Base-by-base conservation (phyloP, 1,140 invertebrate species). In the Musca vetustissima region DNA sequence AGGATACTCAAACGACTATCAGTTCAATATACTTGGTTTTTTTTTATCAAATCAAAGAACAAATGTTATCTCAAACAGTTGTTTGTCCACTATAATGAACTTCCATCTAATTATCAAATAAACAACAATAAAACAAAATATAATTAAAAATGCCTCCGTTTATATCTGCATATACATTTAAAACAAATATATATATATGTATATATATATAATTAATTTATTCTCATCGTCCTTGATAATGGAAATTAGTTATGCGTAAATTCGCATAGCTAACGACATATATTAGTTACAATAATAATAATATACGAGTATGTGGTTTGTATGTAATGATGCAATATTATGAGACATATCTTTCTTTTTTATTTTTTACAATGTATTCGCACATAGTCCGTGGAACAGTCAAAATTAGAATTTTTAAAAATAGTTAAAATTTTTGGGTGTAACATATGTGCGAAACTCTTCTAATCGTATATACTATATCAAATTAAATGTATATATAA, bases 391-490 rank as follows among this genome's bases (percentile, higher is more conserved):
- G 6, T 59, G n/a, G 13, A 1, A 59, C 6, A 25, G 22, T 24
- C 13, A 22, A 47, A 22, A 47, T 52, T 22, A 2, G 9, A 52
- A 17, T 52, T 19, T 52, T 67, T 71, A 55, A 64, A 19, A 50
- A 66, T 50, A 70, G n/a, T 52, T 43, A 17, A 4, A 24, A 68
- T 72, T 74, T 77, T 77, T 77, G 77, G 77, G 77, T 79, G 77
- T 79, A 79, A 79, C 77, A 74, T 65, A 71, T 76, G 71, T 78
- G 77, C 77, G 74, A 73, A 73, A 36, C 19, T 49, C 48, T 14
- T n/a, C 15, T n/a, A 32, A 59, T n/a, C 32, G n/a, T 59, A 19
- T 11, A 61, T 36, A 28, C 13, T 17, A 36, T 36, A 61, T 1
- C 49, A 75, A 68, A 64, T 49, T 59, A 64, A 25, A 15, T 66